A percentile compares a stretch with the other conserved stretches of the same genome.
These are phyloP conservation scores for Tangara arthus DNA, from an alignment of 2,797 vertebrate genomes.

Conservation along the genomic window DNA sequence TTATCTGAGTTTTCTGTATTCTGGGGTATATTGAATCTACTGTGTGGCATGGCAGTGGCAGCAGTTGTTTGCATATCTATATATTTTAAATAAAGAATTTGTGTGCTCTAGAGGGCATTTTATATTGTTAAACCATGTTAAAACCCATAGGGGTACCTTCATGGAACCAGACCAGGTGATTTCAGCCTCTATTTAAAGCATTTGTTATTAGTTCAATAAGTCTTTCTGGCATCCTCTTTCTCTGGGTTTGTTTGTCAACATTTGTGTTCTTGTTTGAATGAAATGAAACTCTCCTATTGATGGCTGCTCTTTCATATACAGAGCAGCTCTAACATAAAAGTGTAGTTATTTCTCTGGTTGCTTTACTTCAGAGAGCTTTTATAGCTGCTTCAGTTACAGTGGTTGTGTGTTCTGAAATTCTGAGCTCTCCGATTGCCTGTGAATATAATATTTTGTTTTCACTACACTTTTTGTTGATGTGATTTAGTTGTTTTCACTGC, in stretches of 20 bases:
- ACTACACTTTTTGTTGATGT: neutral
- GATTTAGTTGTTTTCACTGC: neutral
- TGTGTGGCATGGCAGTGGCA: slow-evolving; percentile 37
- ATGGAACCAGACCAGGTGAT: slow-evolving; percentile 46
- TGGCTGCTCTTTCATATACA: slow-evolving; percentile 23
- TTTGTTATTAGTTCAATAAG: slow-evolving; percentile 63
- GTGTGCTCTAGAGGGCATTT: slow-evolving; percentile 63
- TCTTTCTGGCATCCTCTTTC: slow-evolving; percentile 47
- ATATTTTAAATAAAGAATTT: slow-evolving; percentile 38
- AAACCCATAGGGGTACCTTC: slow-evolving; percentile 34
- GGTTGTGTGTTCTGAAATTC: neutral
- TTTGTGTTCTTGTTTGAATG: slow-evolving; percentile 49
- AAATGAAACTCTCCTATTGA: slow-evolving; percentile 18
- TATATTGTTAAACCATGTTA: slow-evolving; percentile 38
- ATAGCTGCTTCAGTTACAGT: neutral
- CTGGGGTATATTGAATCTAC: neutral
- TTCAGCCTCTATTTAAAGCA: slow-evolving; percentile 61
- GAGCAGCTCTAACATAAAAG: slow-evolving; percentile 46
- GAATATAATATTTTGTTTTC: slow-evolving; percentile 20
- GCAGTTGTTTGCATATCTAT: neutral
- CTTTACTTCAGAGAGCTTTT: slow-evolving; percentile 7
- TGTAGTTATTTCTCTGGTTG: slow-evolving; percentile 8
- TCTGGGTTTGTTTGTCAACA: slow-evolving; percentile 62
- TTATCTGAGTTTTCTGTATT: neutral
- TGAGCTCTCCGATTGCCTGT: neutral